Base-by-base conservation (phyloP, 2,797 vertebrate species). In the Aphelocoma californica region DNA sequence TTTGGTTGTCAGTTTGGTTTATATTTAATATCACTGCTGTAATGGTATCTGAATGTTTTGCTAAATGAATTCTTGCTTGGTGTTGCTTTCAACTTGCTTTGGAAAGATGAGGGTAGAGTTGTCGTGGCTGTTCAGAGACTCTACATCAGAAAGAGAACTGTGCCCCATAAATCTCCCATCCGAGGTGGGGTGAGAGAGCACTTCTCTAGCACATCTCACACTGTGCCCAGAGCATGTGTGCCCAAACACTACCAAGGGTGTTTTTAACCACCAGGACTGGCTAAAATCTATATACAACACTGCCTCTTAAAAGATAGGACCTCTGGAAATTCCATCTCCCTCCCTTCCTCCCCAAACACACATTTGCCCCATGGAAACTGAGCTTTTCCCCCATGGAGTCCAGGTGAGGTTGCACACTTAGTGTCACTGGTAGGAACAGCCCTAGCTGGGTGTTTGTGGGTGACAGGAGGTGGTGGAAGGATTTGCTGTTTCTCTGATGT, bases 171-270 rank as follows among this genome's bases (percentile, higher is more conserved):
- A 50, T 45, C 48, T 85, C 36, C 18, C 8, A 9, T 18, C 25
- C 0, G 0, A 4, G 2, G 36, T 34, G 25, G 29, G 12, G 12
- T 6, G 12, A 72, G 26, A 47, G n/a, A 12, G 21, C 3, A 3
- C 17, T 74, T 62, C 71, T 45, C 16, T 65, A n/a, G 36, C 48
- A n/a, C 0, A 1, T 42, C 53, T 45, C 26, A 42, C 40, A 15
- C 10, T 72, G 19, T 57, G 58, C 72, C n/a, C 11, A 3, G 50
- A 14, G 16, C n/a, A 67, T 10, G 7, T 20, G 14, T 25, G 44
- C 50, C 29, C 48, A 70, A 88, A 47, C 3, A 38, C 29, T 62
- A 14, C n/a, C 42, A 72, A 56, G 36, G 65, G 56, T 31, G 16
- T 20, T 86, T 93, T 81, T 72, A 78, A 67, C 57, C 28, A 62